Percentiles rank a stretch among this genome's conserved stretches.
Conservation (phyloP, 1,140 invertebrate species). For the Agraylea sexmaculata region DNA sequence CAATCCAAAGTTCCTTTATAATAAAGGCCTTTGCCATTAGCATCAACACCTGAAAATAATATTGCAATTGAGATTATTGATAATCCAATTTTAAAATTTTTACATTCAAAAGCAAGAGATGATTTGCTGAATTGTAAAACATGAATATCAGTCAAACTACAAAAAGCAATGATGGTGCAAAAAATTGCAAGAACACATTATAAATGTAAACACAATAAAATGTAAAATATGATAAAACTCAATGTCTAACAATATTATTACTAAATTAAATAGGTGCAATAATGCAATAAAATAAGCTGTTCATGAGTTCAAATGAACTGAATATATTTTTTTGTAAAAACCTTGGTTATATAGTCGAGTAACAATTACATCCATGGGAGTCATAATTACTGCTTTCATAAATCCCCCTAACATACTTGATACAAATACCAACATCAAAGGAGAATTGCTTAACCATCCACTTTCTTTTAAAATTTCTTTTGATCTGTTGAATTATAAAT, state of each 20-base stretch:
- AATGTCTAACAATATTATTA: too few species aligned
- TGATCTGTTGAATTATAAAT: conserved; percentile 23
- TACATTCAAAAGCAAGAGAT: too few species aligned
- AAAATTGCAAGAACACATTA: too few species aligned
- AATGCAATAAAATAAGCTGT: neutral
- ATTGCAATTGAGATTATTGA: too few species aligned
- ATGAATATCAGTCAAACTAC: too few species aligned
- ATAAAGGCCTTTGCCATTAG: conserved; percentile 52
- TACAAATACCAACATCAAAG: conserved; percentile 34
- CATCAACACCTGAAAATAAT: conserved; percentile 40
- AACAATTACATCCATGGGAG: conserved; percentile 83
- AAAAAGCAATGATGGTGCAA: too few species aligned
- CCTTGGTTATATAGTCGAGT: conserved; percentile 87
- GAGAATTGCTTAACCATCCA: conserved; percentile 31
- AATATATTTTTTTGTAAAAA: too few species aligned
- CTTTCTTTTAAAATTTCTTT: conserved; percentile 38
- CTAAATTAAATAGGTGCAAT: too few species aligned
- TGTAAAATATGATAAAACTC: too few species aligned
- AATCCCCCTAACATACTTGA: conserved; percentile 60
- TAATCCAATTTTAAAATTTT: too few species aligned
- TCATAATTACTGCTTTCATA: conserved; percentile 65
- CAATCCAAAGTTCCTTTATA: conserved; percentile 70
- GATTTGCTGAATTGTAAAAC: too few species aligned
- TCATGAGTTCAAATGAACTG: conserved; percentile 1
- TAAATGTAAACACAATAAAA: too few species aligned